A percentile compares a stretch with the other conserved stretches of the same genome.
phyloP scores from a whole-genome alignment of 2,113 vertebrate genomes.

The Heptranchias perlo region DNA sequence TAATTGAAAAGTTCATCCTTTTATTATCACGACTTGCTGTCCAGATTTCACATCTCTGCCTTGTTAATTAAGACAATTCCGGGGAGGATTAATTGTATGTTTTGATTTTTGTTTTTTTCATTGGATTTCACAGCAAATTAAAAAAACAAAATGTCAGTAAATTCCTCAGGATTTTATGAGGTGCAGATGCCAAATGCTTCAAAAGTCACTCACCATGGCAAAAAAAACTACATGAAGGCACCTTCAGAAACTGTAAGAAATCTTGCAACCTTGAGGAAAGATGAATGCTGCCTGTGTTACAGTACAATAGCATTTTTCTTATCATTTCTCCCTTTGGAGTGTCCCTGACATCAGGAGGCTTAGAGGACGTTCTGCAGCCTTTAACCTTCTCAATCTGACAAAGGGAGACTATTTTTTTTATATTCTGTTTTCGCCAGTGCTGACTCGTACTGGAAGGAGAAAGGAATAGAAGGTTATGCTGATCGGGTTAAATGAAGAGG shows the following conservation, averaged over 20 bases:
- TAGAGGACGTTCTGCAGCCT: neutral
- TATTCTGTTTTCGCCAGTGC: neutral
- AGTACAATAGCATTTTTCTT: neutral
- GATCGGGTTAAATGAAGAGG: neutral
- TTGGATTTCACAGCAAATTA: neutral
- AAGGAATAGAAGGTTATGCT: neutral
- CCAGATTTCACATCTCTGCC: neutral
- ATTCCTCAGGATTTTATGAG: neutral
- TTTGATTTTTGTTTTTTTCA: neutral
- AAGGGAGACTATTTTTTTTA: neutral
- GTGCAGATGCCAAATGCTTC: too few relatives aligned
- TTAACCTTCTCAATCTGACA: neutral
- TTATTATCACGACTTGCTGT: neutral
- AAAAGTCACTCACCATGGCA: neutral
- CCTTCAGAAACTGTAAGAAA: neutral
- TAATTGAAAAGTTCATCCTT: neutral
- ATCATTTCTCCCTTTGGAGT: neutral
- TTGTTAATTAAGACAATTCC: neutral
- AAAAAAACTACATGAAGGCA: neutral
- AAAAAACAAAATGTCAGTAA: neutral
- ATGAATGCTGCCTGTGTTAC: neutral
- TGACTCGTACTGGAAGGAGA: neutral
- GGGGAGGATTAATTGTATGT: neutral
- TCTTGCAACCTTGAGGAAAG: neutral
- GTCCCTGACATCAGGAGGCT: neutral